phyloP scores from a whole-genome alignment of 2,888 invertebrate genomes.

The Aplocera efformata region DNA sequence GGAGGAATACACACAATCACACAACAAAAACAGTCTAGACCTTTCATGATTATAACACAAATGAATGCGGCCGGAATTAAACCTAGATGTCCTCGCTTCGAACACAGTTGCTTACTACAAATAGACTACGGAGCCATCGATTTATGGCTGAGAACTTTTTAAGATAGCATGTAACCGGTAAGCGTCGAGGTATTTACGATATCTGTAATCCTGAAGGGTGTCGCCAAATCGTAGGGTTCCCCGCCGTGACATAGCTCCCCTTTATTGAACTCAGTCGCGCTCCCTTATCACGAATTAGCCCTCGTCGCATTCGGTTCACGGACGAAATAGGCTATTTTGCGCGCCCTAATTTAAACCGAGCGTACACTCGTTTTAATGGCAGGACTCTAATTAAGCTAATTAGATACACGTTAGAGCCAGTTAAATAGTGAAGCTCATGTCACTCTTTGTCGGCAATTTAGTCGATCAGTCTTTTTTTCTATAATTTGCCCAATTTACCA shows the following conservation, averaged over 20 bases:
- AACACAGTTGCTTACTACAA: too few species aligned
- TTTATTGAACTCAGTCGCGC: constrained; percentile 62
- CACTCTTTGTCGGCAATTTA: constrained; percentile 21
- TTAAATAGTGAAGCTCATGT: constrained; percentile 39
- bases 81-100: too few species aligned
- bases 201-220: constrained; percentile 52
- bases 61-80: too few species aligned
- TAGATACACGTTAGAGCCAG: constrained; percentile 60
- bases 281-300: constrained; percentile 73
- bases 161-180: constrained; percentile 26
- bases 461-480: not conserved
- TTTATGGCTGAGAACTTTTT: constrained; percentile 21
- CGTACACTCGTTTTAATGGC: constrained; percentile 59
- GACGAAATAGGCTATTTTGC: constrained; percentile 64
- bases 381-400: constrained; percentile 72
- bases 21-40: too few species aligned
- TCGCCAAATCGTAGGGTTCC: constrained; percentile 42
- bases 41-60: too few species aligned
- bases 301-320: constrained; percentile 65
- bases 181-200: constrained; percentile 45
- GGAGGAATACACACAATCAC: too few species aligned
- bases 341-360: constrained; percentile 67
- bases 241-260: constrained; percentile 60
- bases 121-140: too few species aligned
- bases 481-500: constrained; percentile 4